Evolutionary conservation across 2,113 vertebrate genomes (phyloP).

Genomic region (Oxygymnocypris stewartii): DNA sequence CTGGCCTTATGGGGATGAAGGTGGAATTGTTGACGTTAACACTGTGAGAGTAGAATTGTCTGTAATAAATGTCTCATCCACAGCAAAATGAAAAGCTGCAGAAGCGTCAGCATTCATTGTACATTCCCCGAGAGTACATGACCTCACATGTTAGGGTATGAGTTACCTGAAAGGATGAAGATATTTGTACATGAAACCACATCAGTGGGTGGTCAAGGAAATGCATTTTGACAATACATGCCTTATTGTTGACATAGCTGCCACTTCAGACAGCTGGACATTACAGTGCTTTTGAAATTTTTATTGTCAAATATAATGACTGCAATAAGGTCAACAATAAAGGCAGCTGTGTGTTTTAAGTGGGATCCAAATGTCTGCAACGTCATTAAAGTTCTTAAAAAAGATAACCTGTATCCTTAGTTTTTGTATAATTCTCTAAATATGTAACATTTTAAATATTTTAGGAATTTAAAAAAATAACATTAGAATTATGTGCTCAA

Average conservation of each 20-base stretch:
- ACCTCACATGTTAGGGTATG: slow-evolving; percentile 22
- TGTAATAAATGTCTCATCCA: slow-evolving; percentile 18
- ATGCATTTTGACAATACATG: slow-evolving; percentile 34
- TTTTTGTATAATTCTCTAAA: not conserved
- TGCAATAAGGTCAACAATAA: slow-evolving; percentile 18
- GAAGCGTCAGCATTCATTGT: slow-evolving; percentile 14
- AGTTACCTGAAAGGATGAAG: slow-evolving; percentile 27
- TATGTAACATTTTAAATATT: not conserved
- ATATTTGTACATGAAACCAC: slow-evolving; percentile 41
- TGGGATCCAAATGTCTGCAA: not conserved
- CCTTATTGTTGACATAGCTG: slow-evolving; percentile 50
- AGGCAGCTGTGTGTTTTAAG: slow-evolving; percentile 37
- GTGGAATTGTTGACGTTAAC: not conserved
- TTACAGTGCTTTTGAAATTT: slow-evolving; percentile 22
- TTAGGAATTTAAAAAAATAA: not conserved
- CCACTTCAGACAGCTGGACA: slow-evolving; percentile 49
- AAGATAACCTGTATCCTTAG: not conserved
- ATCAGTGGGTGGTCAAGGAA: slow-evolving; percentile 45
- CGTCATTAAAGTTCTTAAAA: not conserved
- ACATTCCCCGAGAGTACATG: slow-evolving; percentile 1
- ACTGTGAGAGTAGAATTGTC: slow-evolving; percentile 9
- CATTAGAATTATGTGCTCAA: not conserved
- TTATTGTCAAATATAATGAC: slow-evolving; percentile 47
- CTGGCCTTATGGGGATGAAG: slow-evolving; percentile 57
- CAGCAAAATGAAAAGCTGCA: not conserved